These are phyloP conservation scores for Alligator mississippiensis DNA, from an alignment of 2,113 vertebrate species.

Conservation along the genomic window DNA sequence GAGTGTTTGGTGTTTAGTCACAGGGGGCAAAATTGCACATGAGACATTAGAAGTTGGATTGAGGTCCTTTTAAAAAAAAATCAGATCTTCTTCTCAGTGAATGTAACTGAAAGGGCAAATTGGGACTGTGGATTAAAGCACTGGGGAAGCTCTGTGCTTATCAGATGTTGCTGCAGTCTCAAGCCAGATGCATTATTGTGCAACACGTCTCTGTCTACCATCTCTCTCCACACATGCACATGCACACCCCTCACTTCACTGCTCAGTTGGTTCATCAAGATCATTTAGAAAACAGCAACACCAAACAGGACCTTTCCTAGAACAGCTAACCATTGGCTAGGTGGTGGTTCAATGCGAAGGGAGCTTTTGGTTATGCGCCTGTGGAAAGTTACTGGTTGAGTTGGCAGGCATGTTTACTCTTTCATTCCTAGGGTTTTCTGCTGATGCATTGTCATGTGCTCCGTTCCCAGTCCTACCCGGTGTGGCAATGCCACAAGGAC, in stretches of 20 bases:
- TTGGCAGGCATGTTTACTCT: neutral
- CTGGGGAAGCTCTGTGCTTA: neutral
- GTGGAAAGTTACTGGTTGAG: neutral
- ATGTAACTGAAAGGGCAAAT: neutral
- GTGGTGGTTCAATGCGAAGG: neutral
- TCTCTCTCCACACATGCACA: neutral
- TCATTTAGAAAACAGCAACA: fast-evolving
- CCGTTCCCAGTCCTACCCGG: neutral
- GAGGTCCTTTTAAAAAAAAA: neutral
- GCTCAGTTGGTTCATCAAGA: neutral
- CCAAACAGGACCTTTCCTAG: neutral
- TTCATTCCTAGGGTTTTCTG: fast-evolving
- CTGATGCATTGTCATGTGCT: neutral
- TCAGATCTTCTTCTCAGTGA: neutral
- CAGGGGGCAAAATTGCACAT: neutral
- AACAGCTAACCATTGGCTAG: fast-evolving
- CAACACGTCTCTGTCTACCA: neutral
- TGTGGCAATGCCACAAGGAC: neutral
- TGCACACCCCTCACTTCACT: neutral
- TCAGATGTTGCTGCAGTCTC: neutral
- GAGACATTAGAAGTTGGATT: neutral
- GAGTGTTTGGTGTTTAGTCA: neutral
- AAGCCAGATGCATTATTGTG: fast-evolving
- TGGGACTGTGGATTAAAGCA: fast-evolving
- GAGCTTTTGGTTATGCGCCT: fast-evolving